Evolutionary conservation across 2,113 vertebrate species (phyloP).

Genomic region (Pristiophorus japonicus): DNA sequence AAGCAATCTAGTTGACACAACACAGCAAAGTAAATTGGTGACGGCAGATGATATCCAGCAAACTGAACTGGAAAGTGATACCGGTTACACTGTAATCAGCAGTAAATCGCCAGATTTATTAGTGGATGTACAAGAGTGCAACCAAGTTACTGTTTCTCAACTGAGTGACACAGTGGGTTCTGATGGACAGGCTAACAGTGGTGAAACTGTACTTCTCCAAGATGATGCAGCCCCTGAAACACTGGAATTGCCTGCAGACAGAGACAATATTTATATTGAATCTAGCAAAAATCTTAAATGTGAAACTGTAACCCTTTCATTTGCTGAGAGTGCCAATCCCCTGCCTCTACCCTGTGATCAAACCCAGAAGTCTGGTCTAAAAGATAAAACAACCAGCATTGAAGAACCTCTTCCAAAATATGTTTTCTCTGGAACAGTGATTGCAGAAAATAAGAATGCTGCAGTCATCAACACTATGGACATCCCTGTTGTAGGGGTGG

Average conservation of each 20-base stretch:
- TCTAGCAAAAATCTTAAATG: not conserved
- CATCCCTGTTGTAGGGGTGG: not conserved
- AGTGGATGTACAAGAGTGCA: not conserved
- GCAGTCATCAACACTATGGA: not conserved
- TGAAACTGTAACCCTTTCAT: conserved; percentile 2
- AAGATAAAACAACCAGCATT: not conserved
- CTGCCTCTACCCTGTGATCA: not conserved
- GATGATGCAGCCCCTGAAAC: not conserved
- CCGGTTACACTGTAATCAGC: not conserved
- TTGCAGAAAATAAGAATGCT: conserved; percentile 21
- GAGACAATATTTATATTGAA: not conserved
- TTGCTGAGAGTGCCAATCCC: not conserved
- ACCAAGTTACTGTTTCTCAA: conserved; percentile 4
- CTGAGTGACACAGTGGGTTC: not conserved
- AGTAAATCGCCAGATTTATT: conserved; percentile 8
- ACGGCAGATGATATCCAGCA: conserved; percentile 37
- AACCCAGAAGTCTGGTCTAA: not conserved
- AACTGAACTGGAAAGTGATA: not conserved
- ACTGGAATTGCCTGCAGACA: not conserved
- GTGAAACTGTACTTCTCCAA: not conserved
- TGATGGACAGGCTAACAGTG: not conserved
- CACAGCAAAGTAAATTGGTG: not conserved
- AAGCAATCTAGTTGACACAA: conserved; percentile 12
- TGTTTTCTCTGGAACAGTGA: conserved; percentile 12
- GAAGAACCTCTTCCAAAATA: not conserved